phyloP scores from a whole-genome alignment of 2,113 vertebrate genomes.

The Myxocyprinus asiaticus region DNA sequence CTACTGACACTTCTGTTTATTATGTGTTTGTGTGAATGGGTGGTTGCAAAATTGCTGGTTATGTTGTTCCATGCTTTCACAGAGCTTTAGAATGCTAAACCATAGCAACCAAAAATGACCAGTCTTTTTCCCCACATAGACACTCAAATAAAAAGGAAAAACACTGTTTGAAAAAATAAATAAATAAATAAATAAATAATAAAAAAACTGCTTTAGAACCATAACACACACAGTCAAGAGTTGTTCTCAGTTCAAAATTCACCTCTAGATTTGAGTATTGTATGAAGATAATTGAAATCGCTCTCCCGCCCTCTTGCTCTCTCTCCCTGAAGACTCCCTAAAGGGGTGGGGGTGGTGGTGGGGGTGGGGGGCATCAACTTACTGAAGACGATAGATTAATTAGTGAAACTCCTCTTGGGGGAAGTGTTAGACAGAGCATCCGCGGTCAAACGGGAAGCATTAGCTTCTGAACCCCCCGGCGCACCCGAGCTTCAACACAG shows the following conservation, averaged over 20 bases:
- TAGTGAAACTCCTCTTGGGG: conserved; percentile 84
- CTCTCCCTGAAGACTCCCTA: conserved; percentile 63
- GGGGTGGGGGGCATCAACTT: conserved; percentile 75
- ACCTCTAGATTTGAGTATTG: conserved; percentile 37
- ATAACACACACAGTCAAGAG: neutral
- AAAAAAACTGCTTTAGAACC: neutral
- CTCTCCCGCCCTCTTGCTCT: conserved; percentile 49
- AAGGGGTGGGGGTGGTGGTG: too few relatives aligned
- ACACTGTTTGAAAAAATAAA: neutral
- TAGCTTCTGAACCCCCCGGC: conserved; percentile 74
- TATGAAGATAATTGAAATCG: conserved; percentile 54
- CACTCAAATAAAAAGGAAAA: neutral
- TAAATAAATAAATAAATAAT: too few relatives aligned
- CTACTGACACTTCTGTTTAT: too few relatives aligned
- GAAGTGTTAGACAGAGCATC: conserved; percentile 83
- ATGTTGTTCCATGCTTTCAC: too few relatives aligned
- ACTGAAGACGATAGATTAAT: conserved; percentile 96
- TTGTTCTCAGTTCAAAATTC: conserved; percentile 5
- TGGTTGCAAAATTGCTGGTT: too few relatives aligned
- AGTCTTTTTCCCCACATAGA: neutral
- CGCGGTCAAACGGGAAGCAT: conserved; percentile 77
- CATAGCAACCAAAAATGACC: too few relatives aligned
- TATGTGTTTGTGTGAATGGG: too few relatives aligned
- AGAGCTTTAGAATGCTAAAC: too few relatives aligned
- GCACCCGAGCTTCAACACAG: conserved; percentile 66